Evolutionary conservation across 1,140 invertebrate genomes (phyloP).

Genomic region (Anoplolepis gracilipes): DNA sequence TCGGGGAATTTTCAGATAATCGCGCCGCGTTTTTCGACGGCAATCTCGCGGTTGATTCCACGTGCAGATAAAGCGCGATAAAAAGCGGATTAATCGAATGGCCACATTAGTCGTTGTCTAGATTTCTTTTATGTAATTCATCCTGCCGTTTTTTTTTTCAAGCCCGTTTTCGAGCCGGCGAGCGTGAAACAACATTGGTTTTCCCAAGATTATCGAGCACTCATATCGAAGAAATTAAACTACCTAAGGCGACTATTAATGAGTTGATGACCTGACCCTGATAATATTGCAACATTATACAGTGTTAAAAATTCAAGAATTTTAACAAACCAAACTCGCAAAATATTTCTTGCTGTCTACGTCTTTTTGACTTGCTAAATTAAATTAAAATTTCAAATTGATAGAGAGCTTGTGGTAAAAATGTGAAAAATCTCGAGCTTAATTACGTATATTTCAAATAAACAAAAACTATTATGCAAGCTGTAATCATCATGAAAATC

Average conservation of each 20-base stretch:
- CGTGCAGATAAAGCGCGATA: constrained; percentile 56
- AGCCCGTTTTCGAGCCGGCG: constrained; percentile 1
- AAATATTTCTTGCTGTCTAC: background rate
- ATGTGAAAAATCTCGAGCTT: background rate
- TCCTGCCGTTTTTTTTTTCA: constrained; percentile 22
- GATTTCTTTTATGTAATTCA: constrained; percentile 47
- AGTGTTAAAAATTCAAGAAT: background rate
- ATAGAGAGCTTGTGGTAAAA: background rate
- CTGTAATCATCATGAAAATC: background rate
- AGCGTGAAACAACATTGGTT: background rate
- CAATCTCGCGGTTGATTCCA: constrained; percentile 56
- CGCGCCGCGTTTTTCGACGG: constrained; percentile 52
- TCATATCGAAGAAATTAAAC: background rate
- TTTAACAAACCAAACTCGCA: background rate
- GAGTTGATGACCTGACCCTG: background rate
- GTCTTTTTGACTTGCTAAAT: background rate
- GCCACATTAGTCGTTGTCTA: constrained; percentile 42
- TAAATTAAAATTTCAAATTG: background rate
- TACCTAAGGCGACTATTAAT: background rate
- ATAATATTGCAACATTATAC: background rate
- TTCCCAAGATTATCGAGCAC: background rate
- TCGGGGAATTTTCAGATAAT: constrained; percentile 62
- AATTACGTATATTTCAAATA: background rate
- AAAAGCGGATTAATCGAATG: constrained; percentile 61
- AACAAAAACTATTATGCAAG: background rate